Evolutionary conservation across 2,797 vertebrate species (phyloP).

Genomic region (Ciconia nigra): DNA sequence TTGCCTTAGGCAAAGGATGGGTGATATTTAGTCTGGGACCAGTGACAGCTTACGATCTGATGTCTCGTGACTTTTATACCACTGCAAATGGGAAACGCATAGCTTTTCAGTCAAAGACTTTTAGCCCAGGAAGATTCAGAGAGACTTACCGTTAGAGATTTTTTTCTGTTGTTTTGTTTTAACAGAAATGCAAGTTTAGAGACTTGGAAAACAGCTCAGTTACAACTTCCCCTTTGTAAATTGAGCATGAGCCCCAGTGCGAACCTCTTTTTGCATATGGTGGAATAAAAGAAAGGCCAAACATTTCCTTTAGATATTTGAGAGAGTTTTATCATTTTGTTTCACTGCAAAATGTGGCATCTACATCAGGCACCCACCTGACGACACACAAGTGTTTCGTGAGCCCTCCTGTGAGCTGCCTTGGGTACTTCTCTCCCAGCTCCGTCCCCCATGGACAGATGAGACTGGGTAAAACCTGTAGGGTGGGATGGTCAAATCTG

Average conservation of each 20-base stretch:
- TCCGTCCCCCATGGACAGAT: neutral
- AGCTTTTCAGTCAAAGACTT: slow-evolving; percentile 14
- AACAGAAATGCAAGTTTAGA: neutral
- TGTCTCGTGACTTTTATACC: slow-evolving; percentile 15
- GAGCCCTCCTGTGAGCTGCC: neutral
- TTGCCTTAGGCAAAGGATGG: neutral
- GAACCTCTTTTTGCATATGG: neutral
- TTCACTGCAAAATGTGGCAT: neutral
- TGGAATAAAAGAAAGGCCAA: neutral
- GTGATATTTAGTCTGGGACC: slow-evolving; percentile 10
- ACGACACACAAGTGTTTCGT: accelerated
- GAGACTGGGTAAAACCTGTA: neutral
- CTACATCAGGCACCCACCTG: neutral
- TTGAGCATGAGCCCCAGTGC: neutral
- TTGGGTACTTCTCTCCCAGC: neutral
- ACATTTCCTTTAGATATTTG: neutral
- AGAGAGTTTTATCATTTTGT: neutral
- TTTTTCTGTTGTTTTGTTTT: neutral
- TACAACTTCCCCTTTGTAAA: neutral
- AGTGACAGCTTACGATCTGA: slow-evolving; percentile 7
- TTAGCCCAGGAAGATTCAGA: slow-evolving; percentile 1
- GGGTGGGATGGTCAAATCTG: neutral
- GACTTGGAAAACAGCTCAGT: neutral
- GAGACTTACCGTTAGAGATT: neutral
- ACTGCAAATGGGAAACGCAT: neutral